Base-by-base conservation (phyloP, 2,113 vertebrate species). In the Rousettus leschenaultii region DNA sequence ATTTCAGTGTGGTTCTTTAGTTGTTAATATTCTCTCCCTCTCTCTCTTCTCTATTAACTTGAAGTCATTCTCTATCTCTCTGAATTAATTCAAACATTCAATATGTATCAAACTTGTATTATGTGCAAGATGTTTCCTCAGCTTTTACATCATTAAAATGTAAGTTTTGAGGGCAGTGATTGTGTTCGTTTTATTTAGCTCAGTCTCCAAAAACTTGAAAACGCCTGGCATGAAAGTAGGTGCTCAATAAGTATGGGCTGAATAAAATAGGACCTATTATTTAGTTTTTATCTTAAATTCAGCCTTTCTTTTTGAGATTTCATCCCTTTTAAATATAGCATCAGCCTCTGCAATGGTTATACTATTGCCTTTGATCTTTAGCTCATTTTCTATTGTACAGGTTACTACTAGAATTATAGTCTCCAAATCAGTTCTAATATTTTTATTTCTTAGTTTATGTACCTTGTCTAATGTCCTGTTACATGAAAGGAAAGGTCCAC, bases 71-170 rank as follows among this genome's bases (percentile, higher is more conserved):
- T 91, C 21, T 74, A 55, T 88, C 38, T 77, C 70, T 89, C 94
- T 88, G 24, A 84, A 92, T 84, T 57, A 84, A 84, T 71, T 73
- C 21, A 87, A 26, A 38, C 24, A 43, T 61, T 73, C 33, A 80
- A 68, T 79, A 90, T 80, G 89, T 51, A 33, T 6, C 6, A 1
- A 55, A 2, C 16, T 70, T 33, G 18, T 94, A 19, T 35, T 13
- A 84, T 68, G 5, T 59, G 7, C 15, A 71, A 96, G 28, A 55
- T 83, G n/a, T 86, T 48, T 75, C 6, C n/a, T 89, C 43, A 85
- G 10, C 30, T 94, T 95, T 95, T 18, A 95, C 43, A 74, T 86
- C 48, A 63, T 40, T 83, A 55, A 86, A 94, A 66, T 28, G 3
- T 33, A 91, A 92, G 19, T 45, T 82, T 5, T 2, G 18, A 28